Evolutionary conservation across 2,797 vertebrate species (phyloP).

Genomic region (Centropyge bicolor): DNA sequence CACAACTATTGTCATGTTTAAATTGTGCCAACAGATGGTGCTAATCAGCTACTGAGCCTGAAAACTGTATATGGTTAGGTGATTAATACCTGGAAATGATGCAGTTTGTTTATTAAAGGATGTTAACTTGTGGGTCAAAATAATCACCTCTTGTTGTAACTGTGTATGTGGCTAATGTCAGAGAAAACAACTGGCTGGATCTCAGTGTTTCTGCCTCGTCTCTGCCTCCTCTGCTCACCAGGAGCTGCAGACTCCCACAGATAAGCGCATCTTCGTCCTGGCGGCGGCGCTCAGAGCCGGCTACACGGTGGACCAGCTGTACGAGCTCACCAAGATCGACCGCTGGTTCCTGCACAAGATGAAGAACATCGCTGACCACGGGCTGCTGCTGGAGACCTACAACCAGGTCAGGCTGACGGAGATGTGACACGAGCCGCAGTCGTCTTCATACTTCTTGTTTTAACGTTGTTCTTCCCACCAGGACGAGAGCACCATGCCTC

Average conservation of each 20-base stretch:
- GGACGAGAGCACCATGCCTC: slow-evolving; percentile 87
- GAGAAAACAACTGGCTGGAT: not conserved
- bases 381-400: slow-evolving; percentile 88
- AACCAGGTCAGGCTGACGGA: slow-evolving; percentile 70
- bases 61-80: no score
- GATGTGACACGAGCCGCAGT: fast-evolving
- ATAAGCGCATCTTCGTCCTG: slow-evolving; percentile 97
- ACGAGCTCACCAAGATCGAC: slow-evolving; percentile 96
- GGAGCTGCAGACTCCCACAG: slow-evolving; percentile 96
- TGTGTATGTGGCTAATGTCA: not conserved
- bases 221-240: slow-evolving; percentile 56
- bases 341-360: slow-evolving; percentile 98
- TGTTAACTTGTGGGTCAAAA: not conserved
- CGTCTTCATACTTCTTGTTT: not conserved
- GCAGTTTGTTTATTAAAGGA: no score
- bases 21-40: slow-evolving; percentile 23
- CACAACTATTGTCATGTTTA: not conserved
- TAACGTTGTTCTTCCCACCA: slow-evolving; percentile 41
- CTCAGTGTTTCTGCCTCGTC: not conserved
- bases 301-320: slow-evolving; percentile 93
- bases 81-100: not conserved
- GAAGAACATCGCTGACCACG: slow-evolving; percentile 94
- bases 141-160: fast-evolving
- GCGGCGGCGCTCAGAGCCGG: slow-evolving; percentile 90
- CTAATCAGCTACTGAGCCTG: not conserved